Conservation (phyloP, 1,140 invertebrate genomes). For the Aphidius gifuensis region DNA sequence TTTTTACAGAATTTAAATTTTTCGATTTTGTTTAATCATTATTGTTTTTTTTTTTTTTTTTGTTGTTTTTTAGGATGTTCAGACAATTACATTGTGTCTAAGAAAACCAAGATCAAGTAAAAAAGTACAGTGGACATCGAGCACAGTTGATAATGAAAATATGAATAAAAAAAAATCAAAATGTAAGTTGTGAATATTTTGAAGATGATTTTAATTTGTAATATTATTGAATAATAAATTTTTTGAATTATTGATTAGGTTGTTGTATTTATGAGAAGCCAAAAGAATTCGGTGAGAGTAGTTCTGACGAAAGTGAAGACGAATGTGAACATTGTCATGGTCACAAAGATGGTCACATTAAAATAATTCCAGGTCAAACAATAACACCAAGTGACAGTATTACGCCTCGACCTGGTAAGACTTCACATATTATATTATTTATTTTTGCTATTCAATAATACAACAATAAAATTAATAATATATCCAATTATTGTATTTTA, state of each 20-base stretch:
- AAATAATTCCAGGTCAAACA: slow-evolving; percentile 42
- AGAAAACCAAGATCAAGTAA: slow-evolving; percentile 71
- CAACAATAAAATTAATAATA: neutral
- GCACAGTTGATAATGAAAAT: slow-evolving; percentile 89
- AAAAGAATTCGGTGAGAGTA: slow-evolving; percentile 76
- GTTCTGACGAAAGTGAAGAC: slow-evolving; percentile 72
- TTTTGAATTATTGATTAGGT: slow-evolving; percentile 55
- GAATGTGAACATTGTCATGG: slow-evolving; percentile 86
- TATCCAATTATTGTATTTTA: slow-evolving; percentile 24
- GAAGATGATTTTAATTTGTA: neutral
- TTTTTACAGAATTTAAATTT: neutral
- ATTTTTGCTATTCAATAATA: neutral
- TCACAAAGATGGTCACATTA: slow-evolving; percentile 71
- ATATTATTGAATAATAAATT: slow-evolving; percentile 3
- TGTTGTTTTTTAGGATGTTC: slow-evolving; percentile 56
- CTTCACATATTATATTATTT: neutral
- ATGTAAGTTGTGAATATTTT: slow-evolving; percentile 63
- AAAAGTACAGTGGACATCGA: slow-evolving; percentile 83
- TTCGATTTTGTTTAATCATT: slow-evolving; percentile 2
- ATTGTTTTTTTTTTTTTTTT: slow-evolving; percentile 21
- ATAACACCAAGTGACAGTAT: slow-evolving; percentile 39
- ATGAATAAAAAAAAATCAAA: slow-evolving; percentile 93
- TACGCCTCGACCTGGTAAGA: slow-evolving; percentile 32
- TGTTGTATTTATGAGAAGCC: slow-evolving; percentile 88
- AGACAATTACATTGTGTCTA: slow-evolving; percentile 70